Percentiles rank a stretch among this genome's conserved stretches.
Evolutionary conservation across 2,797 vertebrate genomes (phyloP).

Genomic region (Phrynocephalus forsythii): DNA sequence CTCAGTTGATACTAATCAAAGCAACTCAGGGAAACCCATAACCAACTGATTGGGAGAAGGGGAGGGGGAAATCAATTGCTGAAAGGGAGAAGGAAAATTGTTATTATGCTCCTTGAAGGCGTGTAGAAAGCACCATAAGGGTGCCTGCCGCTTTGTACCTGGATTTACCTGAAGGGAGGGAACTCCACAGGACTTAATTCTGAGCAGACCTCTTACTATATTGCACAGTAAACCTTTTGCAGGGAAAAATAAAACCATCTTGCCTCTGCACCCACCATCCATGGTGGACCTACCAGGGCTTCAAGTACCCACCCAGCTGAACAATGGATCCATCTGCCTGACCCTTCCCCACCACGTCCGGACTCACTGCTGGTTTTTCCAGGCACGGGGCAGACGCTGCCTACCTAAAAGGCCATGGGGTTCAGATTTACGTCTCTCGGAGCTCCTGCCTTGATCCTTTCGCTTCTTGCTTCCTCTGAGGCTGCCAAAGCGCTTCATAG

Average conservation of each 20-base stretch:
- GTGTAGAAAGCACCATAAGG: conserved; percentile 17
- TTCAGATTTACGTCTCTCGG: conserved; percentile 86
- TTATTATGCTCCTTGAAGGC: background rate
- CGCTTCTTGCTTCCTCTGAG: conserved; percentile 90
- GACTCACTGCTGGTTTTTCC: background rate
- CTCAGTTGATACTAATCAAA: background rate
- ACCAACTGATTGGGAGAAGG: background rate
- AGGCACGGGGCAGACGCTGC: conserved; percentile 32
- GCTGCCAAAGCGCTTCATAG: conserved; percentile 96
- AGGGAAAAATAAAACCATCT: background rate
- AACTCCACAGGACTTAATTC: background rate
- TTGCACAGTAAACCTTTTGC: background rate
- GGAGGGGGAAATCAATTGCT: background rate
- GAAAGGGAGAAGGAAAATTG: background rate
- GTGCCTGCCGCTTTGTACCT: background rate
- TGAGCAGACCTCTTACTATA: background rate
- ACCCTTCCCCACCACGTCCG: background rate
- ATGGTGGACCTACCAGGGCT: accelerated
- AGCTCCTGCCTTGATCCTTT: conserved; percentile 85
- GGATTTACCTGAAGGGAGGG: background rate
- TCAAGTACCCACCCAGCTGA: accelerated
- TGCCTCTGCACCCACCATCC: background rate
- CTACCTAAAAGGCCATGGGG: conserved; percentile 88
- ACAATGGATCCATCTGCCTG: background rate
- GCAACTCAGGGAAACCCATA: background rate